These are phyloP conservation scores for Gymnobelideus leadbeateri DNA, from an alignment of 2,113 vertebrate species.

Conservation along the genomic window DNA sequence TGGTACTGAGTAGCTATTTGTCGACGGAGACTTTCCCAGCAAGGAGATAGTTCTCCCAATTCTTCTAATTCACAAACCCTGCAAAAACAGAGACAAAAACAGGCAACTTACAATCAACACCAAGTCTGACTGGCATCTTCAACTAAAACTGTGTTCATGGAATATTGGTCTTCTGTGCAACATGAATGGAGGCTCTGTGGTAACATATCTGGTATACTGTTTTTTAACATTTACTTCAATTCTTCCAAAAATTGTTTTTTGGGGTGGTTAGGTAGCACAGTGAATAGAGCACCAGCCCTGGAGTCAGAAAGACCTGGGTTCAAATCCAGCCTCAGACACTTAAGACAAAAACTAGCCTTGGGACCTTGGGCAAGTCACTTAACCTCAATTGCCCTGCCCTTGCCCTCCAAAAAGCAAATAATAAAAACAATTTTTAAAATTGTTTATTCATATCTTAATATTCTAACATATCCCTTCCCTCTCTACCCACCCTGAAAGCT, in stretches of 20 bases:
- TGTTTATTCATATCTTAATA: not conserved
- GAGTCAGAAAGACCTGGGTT: no score
- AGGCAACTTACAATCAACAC: not conserved
- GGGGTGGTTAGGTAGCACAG: no score
- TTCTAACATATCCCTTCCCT: not conserved
- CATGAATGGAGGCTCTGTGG: not conserved
- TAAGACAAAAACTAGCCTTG: no score
- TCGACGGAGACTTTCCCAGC: slow-evolving; percentile 96
- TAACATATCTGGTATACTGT: not conserved
- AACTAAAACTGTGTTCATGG: not conserved
- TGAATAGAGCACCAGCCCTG: no score
- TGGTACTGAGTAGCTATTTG: slow-evolving; percentile 98
- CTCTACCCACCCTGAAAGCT: not conserved
- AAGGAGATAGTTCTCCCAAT: slow-evolving; percentile 96
- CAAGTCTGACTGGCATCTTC: not conserved
- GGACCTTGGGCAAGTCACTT: no score
- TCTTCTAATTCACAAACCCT: slow-evolving; percentile 97
- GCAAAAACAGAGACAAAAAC: slow-evolving; percentile 13
- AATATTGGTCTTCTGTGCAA: not conserved
- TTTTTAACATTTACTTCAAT: not conserved
- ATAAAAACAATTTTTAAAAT: no score
- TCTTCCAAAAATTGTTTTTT: not conserved
- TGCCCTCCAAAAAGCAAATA: no score
- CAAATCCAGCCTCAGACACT: no score
- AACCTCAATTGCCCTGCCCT: no score